Conservation (phyloP, 2,888 invertebrate species). For the Psylliodes chrysocephalus region DNA sequence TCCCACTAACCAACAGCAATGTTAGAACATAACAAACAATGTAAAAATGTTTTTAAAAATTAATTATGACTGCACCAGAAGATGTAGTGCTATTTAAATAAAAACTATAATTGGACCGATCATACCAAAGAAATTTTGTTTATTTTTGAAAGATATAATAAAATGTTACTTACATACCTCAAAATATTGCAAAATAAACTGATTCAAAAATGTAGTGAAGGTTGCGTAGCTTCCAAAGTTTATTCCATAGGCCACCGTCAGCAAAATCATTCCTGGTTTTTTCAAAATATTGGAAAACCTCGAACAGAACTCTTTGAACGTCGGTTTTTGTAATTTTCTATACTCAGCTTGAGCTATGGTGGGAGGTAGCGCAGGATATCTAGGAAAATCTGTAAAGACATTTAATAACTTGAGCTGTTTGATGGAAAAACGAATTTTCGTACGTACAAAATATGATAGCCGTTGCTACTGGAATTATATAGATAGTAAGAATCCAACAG, state of each 20-base stretch:
- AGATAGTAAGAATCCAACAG: conserved; percentile 68
- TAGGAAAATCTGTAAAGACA: conserved; percentile 68
- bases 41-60: too few relatives aligned
- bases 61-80: too few relatives aligned
- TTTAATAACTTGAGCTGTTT: too few relatives aligned
- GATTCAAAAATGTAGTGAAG: conserved; percentile 91
- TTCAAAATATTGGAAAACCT: conserved; percentile 73
- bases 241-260: conserved; percentile 87
- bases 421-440: not conserved
- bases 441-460: conserved; percentile 42
- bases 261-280: conserved; percentile 78
- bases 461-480: conserved; percentile 62
- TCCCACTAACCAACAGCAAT: too few relatives aligned
- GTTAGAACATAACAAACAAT: too few relatives aligned
- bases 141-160: too few relatives aligned
- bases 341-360: conserved; percentile 66
- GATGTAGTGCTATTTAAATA: too few relatives aligned
- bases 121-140: too few relatives aligned
- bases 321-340: conserved; percentile 28
- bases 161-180: too few relatives aligned
- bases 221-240: conserved; percentile 97
- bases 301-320: conserved; percentile 65
- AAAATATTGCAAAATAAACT: conserved; percentile 83
- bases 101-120: too few relatives aligned
- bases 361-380: conserved; percentile 69